Evolutionary conservation across 2,888 invertebrate species (phyloP), one percentile per base, ranked within the genome.

Genomic region (Melipona bicolor): DNA sequence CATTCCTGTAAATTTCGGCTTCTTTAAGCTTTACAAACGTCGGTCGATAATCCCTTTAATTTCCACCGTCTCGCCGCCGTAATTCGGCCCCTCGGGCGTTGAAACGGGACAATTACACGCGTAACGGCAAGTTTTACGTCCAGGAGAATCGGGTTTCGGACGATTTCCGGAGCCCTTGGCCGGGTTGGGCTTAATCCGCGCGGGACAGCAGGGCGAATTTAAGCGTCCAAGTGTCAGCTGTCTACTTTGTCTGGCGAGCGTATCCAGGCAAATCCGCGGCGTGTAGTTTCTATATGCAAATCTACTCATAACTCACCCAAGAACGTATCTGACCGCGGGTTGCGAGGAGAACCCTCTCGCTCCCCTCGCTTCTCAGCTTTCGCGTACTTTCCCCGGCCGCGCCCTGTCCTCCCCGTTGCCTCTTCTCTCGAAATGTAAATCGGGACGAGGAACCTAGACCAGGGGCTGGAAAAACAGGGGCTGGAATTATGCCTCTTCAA

Each of bases 201-300:
- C 65, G 36, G 72, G n/a, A 62, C 56, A 71, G 21, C 56, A 62
- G 36, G 32, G 65, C 69, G 89, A 89, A 91, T 92, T 92, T 91
- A 91, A 92, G 84, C 83, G 83, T 87, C 84, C 84, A 77, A 90
- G 89, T 90, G 91, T 92, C 92, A 91, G 91, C 89, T 89, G 89
- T 89, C 89, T 87, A 88, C 89, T 88, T 86, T 87, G 86, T 87
- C 82, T 83, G 49, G 68, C n/a, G 61, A 19, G 49, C 64, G 76
- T 75, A 79, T 79, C 81, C 86, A 50, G 77, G 84, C 87, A 88
- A 92, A 90, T 91, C 90, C 90, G 80, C 85, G 83, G 79, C 83
- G 86, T 77, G 88, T 89, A 90, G 91, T 93, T 91, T 91, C 91
- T 91, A 92, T 88, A 89, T 93, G 92, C 91, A 93, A 93, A 93